Percentiles rank a stretch among this genome's conserved stretches.
These are phyloP conservation scores for Phasianus colchicus DNA, from an alignment of 2,113 vertebrate genomes.

Conservation along the genomic window DNA sequence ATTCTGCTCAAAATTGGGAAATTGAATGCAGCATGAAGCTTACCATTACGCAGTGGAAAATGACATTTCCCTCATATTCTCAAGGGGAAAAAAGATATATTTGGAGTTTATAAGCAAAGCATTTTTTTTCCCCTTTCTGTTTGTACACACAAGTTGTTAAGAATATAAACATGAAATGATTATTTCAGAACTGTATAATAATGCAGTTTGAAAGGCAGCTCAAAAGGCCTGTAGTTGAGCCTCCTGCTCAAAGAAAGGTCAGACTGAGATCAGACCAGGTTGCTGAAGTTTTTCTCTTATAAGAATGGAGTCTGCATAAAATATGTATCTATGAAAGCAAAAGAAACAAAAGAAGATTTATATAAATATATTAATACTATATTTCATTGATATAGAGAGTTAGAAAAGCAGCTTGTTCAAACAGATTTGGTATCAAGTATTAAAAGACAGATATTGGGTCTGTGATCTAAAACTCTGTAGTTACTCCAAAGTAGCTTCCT, in stretches of 20 bases:
- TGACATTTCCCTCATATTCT: not conserved
- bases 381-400: not conserved
- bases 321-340: not conserved
- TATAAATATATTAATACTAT: not conserved
- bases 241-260: not conserved
- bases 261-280: not conserved
- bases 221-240: not conserved
- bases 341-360: not conserved
- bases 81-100: not conserved
- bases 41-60: not conserved
- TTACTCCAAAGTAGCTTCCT: not conserved
- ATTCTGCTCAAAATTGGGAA: not conserved
- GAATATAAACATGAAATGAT: not conserved
- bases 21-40: not conserved
- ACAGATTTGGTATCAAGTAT: not conserved
- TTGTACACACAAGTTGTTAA: not conserved
- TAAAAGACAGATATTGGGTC: not conserved
- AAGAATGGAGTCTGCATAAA: not conserved
- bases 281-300: not conserved
- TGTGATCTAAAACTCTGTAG: not conserved
- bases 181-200: not conserved
- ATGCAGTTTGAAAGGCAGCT: not conserved
- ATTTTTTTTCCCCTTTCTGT: not conserved
- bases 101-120: not conserved
- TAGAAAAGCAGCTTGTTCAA: not conserved